Evolutionary conservation across 2,113 vertebrate genomes (phyloP).

Genomic region (Amphiprion percula): DNA sequence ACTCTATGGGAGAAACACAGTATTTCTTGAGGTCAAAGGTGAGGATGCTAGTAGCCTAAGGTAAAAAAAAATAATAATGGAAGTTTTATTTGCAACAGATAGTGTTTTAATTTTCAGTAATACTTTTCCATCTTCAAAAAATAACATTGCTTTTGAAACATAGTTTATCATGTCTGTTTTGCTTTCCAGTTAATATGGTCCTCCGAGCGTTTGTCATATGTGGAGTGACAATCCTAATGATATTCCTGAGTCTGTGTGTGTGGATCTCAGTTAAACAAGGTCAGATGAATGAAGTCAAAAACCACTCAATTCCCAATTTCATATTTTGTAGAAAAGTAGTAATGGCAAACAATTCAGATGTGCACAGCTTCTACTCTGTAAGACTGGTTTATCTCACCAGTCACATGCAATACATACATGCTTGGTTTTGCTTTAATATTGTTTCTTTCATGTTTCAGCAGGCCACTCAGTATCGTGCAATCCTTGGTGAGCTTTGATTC

Average conservation of each 20-base stretch:
- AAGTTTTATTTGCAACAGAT: neutral
- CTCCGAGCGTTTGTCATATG: rapidly evolving
- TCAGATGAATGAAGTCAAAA: neutral
- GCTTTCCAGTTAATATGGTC: slow-evolving; percentile 1
- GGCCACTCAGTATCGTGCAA: neutral
- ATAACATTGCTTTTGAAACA: too few relatives aligned
- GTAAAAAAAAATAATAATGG: neutral
- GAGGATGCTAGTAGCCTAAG: neutral
- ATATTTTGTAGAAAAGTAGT: neutral
- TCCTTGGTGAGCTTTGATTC: slow-evolving; percentile 20
- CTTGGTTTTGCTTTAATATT: too few relatives aligned
- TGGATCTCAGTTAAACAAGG: neutral
- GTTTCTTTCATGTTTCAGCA: neutral
- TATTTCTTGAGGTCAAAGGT: slow-evolving; percentile 54
- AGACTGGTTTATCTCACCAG: neutral
- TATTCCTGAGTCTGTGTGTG: neutral
- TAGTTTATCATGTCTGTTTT: neutral
- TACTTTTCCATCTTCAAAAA: too few relatives aligned
- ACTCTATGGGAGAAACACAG: slow-evolving; percentile 32
- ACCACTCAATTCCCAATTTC: neutral
- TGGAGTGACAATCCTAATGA: neutral
- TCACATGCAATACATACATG: neutral
- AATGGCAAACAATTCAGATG: too few relatives aligned
- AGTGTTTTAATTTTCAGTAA: neutral
- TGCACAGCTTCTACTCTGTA: neutral